Conservation (phyloP, 2,888 invertebrate genomes). For the Congeria kusceri region DNA sequence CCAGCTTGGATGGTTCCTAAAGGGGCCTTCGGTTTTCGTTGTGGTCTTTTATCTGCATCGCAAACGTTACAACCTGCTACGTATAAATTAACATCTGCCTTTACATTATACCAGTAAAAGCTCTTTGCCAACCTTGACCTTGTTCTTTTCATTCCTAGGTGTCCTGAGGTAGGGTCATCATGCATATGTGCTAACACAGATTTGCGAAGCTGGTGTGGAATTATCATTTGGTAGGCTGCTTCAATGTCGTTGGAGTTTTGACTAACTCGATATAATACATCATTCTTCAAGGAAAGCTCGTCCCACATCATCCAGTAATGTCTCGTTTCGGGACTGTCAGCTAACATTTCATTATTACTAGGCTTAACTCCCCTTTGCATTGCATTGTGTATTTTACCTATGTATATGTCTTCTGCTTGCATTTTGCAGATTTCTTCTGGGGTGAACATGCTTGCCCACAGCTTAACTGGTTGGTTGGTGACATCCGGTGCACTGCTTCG, state of each 20-base stretch:
- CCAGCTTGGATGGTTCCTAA: background rate
- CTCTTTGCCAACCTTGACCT: no score
- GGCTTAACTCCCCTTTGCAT: background rate
- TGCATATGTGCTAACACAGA: no score
- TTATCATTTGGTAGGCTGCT: background rate
- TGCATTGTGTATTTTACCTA: background rate
- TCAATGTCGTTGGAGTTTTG: background rate
- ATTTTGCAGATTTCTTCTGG: background rate
- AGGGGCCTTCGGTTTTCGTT: background rate
- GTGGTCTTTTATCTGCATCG: conserved; percentile 15
- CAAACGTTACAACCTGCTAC: conserved; percentile 21
- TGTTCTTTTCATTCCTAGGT: conserved; percentile 23
- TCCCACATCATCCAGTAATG: background rate
- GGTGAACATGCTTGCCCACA: background rate
- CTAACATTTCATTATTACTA: background rate
- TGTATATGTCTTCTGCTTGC: conserved; percentile 7
- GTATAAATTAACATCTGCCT: conserved; percentile 7
- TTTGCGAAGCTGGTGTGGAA: conserved; percentile 30
- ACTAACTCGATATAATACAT: background rate
- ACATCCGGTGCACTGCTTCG: no score
- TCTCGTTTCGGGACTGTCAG: background rate
- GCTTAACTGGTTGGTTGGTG: background rate
- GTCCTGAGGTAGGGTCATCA: no score
- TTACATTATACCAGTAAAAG: conserved; percentile 35
- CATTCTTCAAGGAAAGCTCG: background rate